phyloP scores from a whole-genome alignment of 2,888 invertebrate genomes.

The Stegophylla sp. region DNA sequence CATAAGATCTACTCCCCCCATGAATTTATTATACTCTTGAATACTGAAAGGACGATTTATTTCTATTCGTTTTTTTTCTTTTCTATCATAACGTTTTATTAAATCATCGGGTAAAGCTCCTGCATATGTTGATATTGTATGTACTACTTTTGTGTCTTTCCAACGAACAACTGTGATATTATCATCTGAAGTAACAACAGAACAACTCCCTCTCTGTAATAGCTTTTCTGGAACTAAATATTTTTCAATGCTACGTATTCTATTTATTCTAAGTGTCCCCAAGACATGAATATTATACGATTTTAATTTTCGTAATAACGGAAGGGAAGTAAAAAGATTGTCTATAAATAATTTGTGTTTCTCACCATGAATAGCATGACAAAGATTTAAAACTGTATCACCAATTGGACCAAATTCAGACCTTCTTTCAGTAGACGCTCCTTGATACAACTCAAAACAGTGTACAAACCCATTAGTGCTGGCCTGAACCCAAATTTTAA shows the following conservation, averaged over 20 bases:
- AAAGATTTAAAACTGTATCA: no score
- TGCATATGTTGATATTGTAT: constrained; percentile 58
- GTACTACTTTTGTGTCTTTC: constrained; percentile 57
- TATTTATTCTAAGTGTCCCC: no score
- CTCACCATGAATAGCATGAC: no score
- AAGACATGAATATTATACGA: no score
- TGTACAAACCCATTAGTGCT: no score
- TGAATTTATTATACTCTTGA: constrained; percentile 56
- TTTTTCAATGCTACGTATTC: constrained; percentile 18
- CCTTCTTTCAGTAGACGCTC: no score
- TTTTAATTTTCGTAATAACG: no score
- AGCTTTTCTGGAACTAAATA: constrained; percentile 40
- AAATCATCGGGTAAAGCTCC: constrained; percentile 51
- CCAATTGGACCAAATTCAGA: no score
- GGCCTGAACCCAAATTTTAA: no score
- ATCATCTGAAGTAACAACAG: constrained; percentile 57
- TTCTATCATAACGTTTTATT: constrained; percentile 56
- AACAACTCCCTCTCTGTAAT: constrained; percentile 40
- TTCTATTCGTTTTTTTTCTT: constrained; percentile 49
- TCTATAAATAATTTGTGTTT: no score
- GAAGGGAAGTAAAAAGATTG: no score
- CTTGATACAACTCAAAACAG: no score
- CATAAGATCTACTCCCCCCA: constrained; percentile 49
- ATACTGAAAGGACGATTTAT: constrained; percentile 52
- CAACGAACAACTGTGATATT: constrained; percentile 59